These are phyloP conservation scores for Dromococcyx pavoninus DNA, from an alignment of 2,797 vertebrate species.

Conservation along the genomic window DNA sequence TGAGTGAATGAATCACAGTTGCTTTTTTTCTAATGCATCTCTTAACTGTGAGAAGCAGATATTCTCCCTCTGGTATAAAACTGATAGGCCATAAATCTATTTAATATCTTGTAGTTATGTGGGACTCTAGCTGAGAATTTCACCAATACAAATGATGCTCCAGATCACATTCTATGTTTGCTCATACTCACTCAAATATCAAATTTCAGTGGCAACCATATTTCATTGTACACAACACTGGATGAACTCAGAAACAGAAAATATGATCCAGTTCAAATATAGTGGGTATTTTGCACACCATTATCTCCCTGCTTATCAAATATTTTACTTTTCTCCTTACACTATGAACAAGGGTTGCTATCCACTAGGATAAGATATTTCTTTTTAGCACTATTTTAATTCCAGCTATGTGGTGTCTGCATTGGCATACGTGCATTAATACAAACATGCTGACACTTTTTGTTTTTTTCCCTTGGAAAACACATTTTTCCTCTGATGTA, in stretches of 20 bases:
- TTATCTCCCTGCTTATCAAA: background rate
- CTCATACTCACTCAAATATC: slow-evolving; percentile 42
- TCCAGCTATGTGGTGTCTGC: background rate
- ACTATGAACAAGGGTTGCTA: background rate
- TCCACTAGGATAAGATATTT: background rate
- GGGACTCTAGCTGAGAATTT: slow-evolving; percentile 57
- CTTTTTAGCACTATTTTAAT: background rate
- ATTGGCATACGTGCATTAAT: background rate
- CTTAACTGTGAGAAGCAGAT: slow-evolving; percentile 45
- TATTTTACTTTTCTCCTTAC: background rate
- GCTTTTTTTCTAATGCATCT: slow-evolving; percentile 59
- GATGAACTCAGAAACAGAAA: background rate
- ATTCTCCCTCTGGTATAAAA: slow-evolving; percentile 67
- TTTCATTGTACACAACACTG: slow-evolving; percentile 33
- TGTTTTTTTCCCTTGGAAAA: background rate
- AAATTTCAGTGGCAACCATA: slow-evolving; percentile 57
- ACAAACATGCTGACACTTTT: background rate
- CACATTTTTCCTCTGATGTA: background rate
- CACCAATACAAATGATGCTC: slow-evolving; percentile 52
- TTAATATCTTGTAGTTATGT: slow-evolving; percentile 65
- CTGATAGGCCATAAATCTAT: slow-evolving; percentile 70
- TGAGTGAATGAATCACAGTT: slow-evolving; percentile 42
- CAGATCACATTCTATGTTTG: slow-evolving; percentile 56
- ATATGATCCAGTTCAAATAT: background rate
- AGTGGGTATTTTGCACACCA: background rate